Evolutionary conservation across 2,888 invertebrate species (phyloP).

Genomic region (Papilio demoleus): DNA sequence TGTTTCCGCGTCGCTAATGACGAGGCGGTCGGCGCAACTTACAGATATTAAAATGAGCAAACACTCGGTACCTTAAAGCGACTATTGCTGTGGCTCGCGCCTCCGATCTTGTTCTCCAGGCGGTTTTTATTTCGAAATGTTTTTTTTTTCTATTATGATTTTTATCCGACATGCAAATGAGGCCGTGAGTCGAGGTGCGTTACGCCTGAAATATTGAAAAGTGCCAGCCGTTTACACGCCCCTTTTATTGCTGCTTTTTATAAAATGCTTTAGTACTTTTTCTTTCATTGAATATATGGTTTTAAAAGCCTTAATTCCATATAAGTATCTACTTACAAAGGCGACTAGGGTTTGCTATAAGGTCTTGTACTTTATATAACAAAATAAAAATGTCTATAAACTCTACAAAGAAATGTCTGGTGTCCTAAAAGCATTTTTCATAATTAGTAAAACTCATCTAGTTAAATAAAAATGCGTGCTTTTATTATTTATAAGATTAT

Average conservation of each 20-base stretch:
- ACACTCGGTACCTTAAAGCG: slow-evolving; percentile 78
- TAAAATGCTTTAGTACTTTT: slow-evolving; percentile 12
- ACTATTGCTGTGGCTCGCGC: slow-evolving; percentile 71
- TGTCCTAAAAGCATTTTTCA: no score
- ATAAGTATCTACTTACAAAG: no score
- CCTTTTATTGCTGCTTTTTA: background rate
- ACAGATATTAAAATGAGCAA: slow-evolving; percentile 82
- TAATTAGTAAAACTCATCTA: no score
- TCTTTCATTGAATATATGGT: background rate
- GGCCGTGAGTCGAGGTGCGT: slow-evolving; percentile 28
- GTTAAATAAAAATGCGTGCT: no score
- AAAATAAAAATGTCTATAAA: no score
- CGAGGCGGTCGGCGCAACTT: slow-evolving; percentile 69
- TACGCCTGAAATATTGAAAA: slow-evolving; percentile 26
- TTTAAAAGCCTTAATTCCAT: no score
- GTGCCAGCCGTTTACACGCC: slow-evolving; percentile 15
- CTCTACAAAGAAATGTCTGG: no score
- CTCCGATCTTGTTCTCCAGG: slow-evolving; percentile 58
- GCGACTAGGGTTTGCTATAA: no score
- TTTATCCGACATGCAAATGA: slow-evolving; percentile 41
- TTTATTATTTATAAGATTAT: background rate
- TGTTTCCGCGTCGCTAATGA: slow-evolving; percentile 75
- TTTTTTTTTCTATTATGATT: slow-evolving; percentile 41
- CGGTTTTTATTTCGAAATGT: slow-evolving; percentile 50
- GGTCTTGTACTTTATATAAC: no score